phyloP scores from a whole-genome alignment of 2,113 vertebrate species.

The Mesocricetus auratus region DNA sequence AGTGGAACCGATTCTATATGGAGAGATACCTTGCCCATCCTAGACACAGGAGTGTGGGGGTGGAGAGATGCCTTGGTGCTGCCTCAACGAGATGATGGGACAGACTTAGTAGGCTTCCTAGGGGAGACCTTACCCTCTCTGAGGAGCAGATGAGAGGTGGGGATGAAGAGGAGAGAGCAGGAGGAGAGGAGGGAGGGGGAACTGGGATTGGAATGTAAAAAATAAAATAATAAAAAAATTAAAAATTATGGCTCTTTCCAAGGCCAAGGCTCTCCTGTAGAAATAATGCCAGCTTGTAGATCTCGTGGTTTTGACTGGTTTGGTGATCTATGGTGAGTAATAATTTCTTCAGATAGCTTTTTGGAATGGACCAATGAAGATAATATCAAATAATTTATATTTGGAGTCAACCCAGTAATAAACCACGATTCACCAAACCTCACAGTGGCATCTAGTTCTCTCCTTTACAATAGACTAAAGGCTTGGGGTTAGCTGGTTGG shows the following conservation, averaged over 20 bases:
- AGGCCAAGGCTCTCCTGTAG: not conserved
- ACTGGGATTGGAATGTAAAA: too few relatives aligned
- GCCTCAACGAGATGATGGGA: too few relatives aligned
- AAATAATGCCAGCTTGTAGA: not conserved
- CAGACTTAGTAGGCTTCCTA: too few relatives aligned
- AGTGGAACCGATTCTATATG: too few relatives aligned
- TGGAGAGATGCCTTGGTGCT: too few relatives aligned
- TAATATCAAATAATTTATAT: constrained; percentile 98
- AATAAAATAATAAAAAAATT: too few relatives aligned
- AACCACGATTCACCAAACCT: constrained; percentile 94
- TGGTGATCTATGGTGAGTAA: not conserved
- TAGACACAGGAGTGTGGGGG: too few relatives aligned
- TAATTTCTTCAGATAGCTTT: not conserved
- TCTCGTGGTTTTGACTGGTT: not conserved
- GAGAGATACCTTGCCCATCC: too few relatives aligned
- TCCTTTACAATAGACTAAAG: constrained; percentile 97
- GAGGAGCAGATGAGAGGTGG: too few relatives aligned
- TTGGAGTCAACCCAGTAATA: constrained; percentile 99
- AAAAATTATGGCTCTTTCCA: not conserved
- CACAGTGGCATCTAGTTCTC: constrained; percentile 97
- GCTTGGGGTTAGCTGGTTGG: constrained; percentile 96
- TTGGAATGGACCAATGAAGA: constrained; percentile 77
- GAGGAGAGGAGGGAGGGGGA: too few relatives aligned
- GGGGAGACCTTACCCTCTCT: too few relatives aligned
- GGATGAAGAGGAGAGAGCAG: too few relatives aligned